These are phyloP conservation scores for Enteromius paludinosus DNA, from an alignment of 2,797 vertebrate genomes.

Conservation along the genomic window DNA sequence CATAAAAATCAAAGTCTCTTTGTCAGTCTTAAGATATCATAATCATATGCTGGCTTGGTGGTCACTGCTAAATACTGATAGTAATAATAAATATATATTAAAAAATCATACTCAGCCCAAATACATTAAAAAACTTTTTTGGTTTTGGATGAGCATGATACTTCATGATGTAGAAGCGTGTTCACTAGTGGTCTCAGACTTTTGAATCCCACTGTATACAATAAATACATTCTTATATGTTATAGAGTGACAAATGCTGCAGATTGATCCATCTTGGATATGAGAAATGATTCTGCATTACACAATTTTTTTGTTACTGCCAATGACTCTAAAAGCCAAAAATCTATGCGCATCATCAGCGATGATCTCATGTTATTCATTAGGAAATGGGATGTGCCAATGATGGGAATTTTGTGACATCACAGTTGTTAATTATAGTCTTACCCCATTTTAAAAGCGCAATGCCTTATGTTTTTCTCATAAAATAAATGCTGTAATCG, in stretches of 20 bases:
- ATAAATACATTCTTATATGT: not conserved
- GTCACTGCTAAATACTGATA: not conserved
- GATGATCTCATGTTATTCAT: not conserved
- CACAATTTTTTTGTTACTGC: not conserved
- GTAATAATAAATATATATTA: not conserved
- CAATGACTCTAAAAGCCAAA: slow-evolving; percentile 4
- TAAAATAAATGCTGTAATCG: not conserved
- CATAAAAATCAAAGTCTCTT: not conserved
- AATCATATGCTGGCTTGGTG: not conserved
- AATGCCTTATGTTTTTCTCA: slow-evolving; percentile 1
- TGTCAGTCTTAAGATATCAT: not conserved
- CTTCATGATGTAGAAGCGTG: not conserved
- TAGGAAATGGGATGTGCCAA: not conserved
- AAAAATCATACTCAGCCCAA: not conserved
- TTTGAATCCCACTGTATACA: not conserved
- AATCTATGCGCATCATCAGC: not conserved
- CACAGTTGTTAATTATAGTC: not conserved
- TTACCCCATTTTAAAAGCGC: not conserved
- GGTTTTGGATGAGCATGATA: not conserved
- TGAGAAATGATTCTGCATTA: not conserved
- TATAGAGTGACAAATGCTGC: not conserved
- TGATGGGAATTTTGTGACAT: not conserved
- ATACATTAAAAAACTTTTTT: not conserved
- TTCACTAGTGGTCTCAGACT: not conserved
- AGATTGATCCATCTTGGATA: not conserved